A percentile compares a stretch with the other conserved stretches of the same genome.
Conservation (phyloP, 2,888 invertebrate genomes). For the Philereme transversata region DNA sequence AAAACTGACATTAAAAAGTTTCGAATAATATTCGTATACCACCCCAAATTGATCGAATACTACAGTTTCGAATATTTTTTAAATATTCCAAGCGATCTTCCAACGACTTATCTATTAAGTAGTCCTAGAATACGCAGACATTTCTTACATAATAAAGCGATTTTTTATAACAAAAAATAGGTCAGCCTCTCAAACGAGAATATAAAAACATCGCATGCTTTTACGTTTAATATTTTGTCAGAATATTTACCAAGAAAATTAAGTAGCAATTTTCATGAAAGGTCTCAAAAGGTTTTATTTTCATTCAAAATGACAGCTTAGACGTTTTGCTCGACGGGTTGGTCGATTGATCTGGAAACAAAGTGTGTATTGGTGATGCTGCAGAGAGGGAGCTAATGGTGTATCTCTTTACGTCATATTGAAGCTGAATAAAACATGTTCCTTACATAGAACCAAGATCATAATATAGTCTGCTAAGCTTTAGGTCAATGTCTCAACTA, state of each 20-base stretch:
- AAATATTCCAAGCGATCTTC: no score
- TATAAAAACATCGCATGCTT: constrained; percentile 16
- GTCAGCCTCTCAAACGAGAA: constrained; percentile 5
- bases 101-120: no score
- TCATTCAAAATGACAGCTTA: constrained; percentile 27
- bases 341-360: constrained; percentile 28
- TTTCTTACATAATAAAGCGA: no score
- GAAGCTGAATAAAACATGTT: no score
- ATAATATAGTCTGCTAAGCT: no score
- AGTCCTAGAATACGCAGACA: no score
- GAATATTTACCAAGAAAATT: constrained; percentile 24
- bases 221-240: constrained; percentile 9
- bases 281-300: constrained; percentile 35
- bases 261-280: constrained; percentile 37
- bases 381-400: constrained; percentile 2
- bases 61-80: no score
- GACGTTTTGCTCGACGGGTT: constrained; percentile 27
- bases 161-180: background rate
- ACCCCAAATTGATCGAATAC: no score
- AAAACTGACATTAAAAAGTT: no score
- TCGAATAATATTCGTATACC: no score
- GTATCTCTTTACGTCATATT: constrained; percentile 2
- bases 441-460: no score
- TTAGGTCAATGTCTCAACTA: no score
- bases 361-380: constrained; percentile 47